phyloP scores from a whole-genome alignment of 2,888 invertebrate genomes.

The Callyntrura guangdongensis region DNA sequence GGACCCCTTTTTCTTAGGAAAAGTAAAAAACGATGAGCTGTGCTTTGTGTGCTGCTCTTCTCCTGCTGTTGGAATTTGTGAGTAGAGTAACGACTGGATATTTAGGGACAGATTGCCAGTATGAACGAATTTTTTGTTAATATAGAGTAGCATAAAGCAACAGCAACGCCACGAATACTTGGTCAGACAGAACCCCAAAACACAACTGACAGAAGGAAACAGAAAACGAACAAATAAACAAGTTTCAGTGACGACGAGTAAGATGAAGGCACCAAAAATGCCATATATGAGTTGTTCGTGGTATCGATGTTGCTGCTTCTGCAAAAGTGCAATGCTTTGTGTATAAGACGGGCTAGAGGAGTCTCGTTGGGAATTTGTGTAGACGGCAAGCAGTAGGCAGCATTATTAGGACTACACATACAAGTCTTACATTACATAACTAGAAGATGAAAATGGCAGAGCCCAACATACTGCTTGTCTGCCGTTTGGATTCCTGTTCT shows the following conservation, averaged over 20 bases:
- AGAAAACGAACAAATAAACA: conserved; percentile 33
- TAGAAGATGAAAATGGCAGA: background rate
- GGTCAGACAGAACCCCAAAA: conserved; percentile 71
- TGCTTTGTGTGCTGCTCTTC: conserved; percentile 25
- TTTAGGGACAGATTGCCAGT: too few relatives aligned
- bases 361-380: conserved; percentile 14
- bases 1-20: background rate
- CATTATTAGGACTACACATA: background rate
- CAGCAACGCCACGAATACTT: conserved; percentile 32
- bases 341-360: conserved; percentile 24
- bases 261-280: background rate
- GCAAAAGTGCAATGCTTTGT: conserved; percentile 23
- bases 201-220: conserved; percentile 72
- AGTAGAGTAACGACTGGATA: too few relatives aligned
- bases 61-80: conserved; percentile 28
- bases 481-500: background rate
- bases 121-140: background rate
- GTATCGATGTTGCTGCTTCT: background rate
- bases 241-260: background rate
- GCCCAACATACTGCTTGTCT: background rate
- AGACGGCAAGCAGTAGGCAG: background rate
- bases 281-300: background rate
- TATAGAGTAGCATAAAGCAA: too few relatives aligned
- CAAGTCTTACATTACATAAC: conserved; percentile 24
- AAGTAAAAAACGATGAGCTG: conserved; percentile 43